These are phyloP conservation scores for Drosophila cracens DNA, from an alignment of 2,888 invertebrate species.

Conservation along the genomic window DNA sequence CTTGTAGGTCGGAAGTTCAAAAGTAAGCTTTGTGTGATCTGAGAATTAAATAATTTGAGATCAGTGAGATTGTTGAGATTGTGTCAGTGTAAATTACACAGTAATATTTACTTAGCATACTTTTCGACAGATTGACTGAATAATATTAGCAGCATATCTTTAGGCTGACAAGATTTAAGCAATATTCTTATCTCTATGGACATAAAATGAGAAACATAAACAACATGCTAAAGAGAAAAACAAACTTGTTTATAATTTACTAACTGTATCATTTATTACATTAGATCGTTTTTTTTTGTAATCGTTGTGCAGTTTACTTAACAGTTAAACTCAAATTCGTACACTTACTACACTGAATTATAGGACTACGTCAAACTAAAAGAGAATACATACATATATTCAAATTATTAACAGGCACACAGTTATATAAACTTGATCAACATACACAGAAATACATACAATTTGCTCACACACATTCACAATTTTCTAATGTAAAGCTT, in stretches of 20 bases:
- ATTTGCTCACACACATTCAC: conserved; percentile 20
- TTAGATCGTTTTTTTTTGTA: conserved; percentile 29
- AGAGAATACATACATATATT: conserved; percentile 38
- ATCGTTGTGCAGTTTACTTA: conserved; percentile 69
- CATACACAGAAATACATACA: conserved; percentile 15
- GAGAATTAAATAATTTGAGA: neutral
- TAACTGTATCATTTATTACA: conserved; percentile 48
- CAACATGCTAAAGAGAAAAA: neutral
- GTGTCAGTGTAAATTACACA: neutral
- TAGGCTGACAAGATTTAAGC: neutral
- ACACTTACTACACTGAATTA: conserved; percentile 18
- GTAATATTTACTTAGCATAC: conserved; percentile 7
- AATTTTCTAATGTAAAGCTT: conserved; percentile 25
- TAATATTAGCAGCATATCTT: conserved; percentile 6
- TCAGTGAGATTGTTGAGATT: no score
- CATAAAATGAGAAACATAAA: neutral
- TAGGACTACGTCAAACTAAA: conserved; percentile 40
- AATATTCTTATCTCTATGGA: no score
- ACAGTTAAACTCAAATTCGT: conserved; percentile 34
- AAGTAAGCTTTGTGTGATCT: neutral
- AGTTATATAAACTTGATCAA: conserved; percentile 8
- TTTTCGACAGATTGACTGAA: neutral
- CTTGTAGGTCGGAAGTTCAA: neutral
- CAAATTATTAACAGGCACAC: conserved; percentile 36
- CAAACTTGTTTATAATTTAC: conserved; percentile 45